These are phyloP conservation scores for Amphilophus citrinellus DNA, from an alignment of 2,113 vertebrate species.

Conservation along the genomic window DNA sequence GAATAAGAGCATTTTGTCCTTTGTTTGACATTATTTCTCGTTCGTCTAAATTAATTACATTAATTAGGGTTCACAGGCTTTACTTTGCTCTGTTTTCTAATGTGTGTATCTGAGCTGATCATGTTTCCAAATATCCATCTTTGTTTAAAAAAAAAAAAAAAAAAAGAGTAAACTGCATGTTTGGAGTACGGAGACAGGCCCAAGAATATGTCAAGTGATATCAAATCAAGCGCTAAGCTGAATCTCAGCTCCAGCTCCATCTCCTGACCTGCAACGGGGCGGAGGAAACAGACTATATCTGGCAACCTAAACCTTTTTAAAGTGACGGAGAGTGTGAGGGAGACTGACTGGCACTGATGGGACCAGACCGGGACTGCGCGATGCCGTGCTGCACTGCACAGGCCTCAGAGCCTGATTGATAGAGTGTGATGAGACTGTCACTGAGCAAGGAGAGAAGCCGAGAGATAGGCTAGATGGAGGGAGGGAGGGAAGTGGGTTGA, in stretches of 20 bases:
- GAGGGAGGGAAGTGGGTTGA: conserved; percentile 64
- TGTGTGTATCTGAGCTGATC: neutral
- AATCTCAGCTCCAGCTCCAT: conserved; percentile 56
- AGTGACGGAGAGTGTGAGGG: conserved; percentile 70
- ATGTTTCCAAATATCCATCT: conserved; percentile 10
- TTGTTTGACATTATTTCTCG: conserved; percentile 25
- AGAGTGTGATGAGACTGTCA: conserved; percentile 84
- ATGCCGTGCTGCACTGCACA: conserved; percentile 54
- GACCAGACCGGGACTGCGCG: conserved; percentile 63
- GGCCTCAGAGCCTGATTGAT: conserved; percentile 79
- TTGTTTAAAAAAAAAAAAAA: conserved; percentile 19
- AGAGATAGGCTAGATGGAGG: conserved; percentile 62
- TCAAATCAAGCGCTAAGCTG: conserved; percentile 55
- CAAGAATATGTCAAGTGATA: conserved; percentile 46
- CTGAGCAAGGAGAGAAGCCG: conserved; percentile 65
- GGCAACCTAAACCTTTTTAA: conserved; percentile 74
- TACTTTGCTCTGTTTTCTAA: neutral
- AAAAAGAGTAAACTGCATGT: conserved; percentile 26
- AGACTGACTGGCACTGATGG: conserved; percentile 79
- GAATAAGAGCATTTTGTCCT: conserved; percentile 22
- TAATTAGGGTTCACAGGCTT: neutral
- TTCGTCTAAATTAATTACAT: conserved; percentile 11
- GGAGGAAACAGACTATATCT: conserved; percentile 64
- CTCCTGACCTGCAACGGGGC: conserved; percentile 52
- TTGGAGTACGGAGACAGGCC: conserved; percentile 20